Evolutionary conservation across 2,797 vertebrate genomes (phyloP), one percentile per base, ranked within the genome.

Genomic region (Enteromius paludinosus): DNA sequence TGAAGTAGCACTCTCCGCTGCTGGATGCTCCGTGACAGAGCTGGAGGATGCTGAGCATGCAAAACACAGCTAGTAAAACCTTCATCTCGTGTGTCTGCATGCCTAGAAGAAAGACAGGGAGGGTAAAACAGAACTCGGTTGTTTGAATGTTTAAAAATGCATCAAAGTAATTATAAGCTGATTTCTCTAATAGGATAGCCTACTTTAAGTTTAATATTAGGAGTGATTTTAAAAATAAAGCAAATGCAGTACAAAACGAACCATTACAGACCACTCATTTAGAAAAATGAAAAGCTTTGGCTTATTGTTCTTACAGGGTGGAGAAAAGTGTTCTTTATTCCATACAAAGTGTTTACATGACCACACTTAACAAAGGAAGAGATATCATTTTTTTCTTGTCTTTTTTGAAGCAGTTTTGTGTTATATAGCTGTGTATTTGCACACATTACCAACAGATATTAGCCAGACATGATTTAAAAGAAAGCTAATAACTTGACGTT

Each of bases 1-100:
- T 94, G 82, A 95, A 95, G 90, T 92, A 95, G 84, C 93, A 95
- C 87, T 95, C 94, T 0, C 94, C 93, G 3, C 90, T 89, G 83
- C 90, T 91, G 64, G 90, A 88, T 14, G 90, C 86, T 43, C 89
- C 87, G 6, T 87, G 78, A 52, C 89, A 89, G 20, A 91, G 89
- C 3, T 89, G 79, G 73, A 79, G 76, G 84, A 87, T 62, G 79
- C 90, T 87, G 77, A 94, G 86, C 73, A 93, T 25, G 70, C 91
- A 85, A 41, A 92, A 73, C 25, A 68, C 43, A 62, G 85, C 86
- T 84, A 91, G 38, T 17, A 92, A 47, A 12, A 82, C 38, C 56
- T 75, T 81, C 84, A 76, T 87, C 80, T 85, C 87, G n/a, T n/a
- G 70, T 45, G 10, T 30, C 52, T 70, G 64, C 73, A 77, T 70